Conservation (phyloP, 2,797 vertebrate genomes). For the Phrynocephalus forsythii region DNA sequence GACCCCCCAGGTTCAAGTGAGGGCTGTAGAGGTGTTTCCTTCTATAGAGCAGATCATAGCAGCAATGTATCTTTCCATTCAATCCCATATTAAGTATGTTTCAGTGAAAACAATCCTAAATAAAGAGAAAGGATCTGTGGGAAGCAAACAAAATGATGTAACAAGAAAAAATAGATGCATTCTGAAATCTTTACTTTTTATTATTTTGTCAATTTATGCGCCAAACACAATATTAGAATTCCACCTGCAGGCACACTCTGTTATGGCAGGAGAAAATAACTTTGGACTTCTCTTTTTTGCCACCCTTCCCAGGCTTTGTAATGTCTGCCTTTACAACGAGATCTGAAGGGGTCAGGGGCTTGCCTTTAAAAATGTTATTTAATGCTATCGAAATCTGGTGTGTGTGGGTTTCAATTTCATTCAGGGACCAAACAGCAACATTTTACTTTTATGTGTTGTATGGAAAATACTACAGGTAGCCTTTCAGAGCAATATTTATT, state of each 20-base stretch:
- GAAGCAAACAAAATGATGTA: slow-evolving; percentile 31
- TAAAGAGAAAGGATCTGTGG: slow-evolving; percentile 27
- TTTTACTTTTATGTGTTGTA: too few relatives aligned
- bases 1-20: slow-evolving; percentile 51
- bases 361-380: too few relatives aligned
- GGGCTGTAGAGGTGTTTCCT: slow-evolving; percentile 42
- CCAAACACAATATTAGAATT: neutral
- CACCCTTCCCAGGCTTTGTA: too few relatives aligned
- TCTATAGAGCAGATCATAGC: slow-evolving; percentile 50
- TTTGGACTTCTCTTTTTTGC: too few relatives aligned
- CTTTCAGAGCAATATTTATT: too few relatives aligned
- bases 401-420: too few relatives aligned
- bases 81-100: slow-evolving; percentile 35
- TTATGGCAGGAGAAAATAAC: neutral
- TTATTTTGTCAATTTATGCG: slow-evolving; percentile 17
- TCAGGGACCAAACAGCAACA: too few relatives aligned
- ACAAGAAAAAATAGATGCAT: neutral
- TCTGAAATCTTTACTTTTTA: neutral
- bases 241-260: neutral
- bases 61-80: slow-evolving; percentile 57
- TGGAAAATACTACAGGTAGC: too few relatives aligned
- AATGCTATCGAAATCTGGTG: too few relatives aligned
- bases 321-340: too few relatives aligned
- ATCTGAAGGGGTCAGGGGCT: too few relatives aligned
- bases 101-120: slow-evolving; percentile 23